Evolutionary conservation across 2,888 invertebrate genomes (phyloP).

Genomic region (Lomographa bimaculata): DNA sequence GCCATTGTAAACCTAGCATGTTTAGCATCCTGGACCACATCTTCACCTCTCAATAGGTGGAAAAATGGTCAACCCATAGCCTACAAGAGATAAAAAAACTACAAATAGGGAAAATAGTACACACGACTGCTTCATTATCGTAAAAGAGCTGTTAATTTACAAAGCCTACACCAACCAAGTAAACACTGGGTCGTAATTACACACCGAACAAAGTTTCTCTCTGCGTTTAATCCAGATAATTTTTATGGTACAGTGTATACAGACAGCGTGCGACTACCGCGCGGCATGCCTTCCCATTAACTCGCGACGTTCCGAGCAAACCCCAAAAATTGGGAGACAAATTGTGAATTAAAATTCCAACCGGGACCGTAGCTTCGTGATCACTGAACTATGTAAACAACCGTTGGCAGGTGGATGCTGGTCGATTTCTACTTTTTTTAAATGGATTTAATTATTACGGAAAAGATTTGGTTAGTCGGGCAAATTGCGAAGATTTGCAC

Average conservation of each 20-base stretch:
- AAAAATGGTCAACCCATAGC: too few species aligned
- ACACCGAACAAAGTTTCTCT: conserved; percentile 32
- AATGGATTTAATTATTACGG: conserved; percentile 19
- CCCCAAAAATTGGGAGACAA: conserved; percentile 64
- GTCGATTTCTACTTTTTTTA: conserved; percentile 31
- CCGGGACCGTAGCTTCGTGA: conserved; percentile 38
- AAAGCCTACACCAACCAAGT: neutral
- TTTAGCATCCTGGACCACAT: too few species aligned
- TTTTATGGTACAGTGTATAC: conserved; percentile 43
- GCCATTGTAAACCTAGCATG: too few species aligned
- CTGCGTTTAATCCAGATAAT: conserved; percentile 52
- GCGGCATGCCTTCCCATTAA: conserved; percentile 66
- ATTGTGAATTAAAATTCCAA: conserved; percentile 73
- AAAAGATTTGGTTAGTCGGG: conserved; percentile 20
- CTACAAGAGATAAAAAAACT: too few species aligned
- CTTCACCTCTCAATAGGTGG: too few species aligned
- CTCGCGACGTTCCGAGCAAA: conserved; percentile 56
- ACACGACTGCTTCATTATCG: neutral
- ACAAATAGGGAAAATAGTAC: neutral
- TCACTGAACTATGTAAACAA: conserved; percentile 45
- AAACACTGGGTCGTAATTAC: conserved; percentile 8
- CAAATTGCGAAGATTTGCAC: too few species aligned
- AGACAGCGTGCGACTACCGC: conserved; percentile 65
- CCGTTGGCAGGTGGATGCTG: conserved; percentile 31
- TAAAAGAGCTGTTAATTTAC: neutral